These are phyloP conservation scores for Ridgeia piscesae DNA, from an alignment of 1,140 invertebrate genomes.

Conservation along the genomic window DNA sequence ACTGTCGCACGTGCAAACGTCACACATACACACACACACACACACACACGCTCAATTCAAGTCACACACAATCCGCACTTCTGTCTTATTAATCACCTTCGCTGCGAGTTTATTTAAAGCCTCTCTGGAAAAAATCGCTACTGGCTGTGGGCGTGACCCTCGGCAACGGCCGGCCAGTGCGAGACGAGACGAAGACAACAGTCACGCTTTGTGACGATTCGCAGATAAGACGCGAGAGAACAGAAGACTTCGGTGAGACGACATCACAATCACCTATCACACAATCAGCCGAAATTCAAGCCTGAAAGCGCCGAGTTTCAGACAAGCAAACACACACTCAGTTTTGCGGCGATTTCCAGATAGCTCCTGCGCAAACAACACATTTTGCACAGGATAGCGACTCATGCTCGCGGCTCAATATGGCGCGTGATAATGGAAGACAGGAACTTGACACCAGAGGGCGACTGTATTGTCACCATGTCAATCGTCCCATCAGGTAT, in stretches of 20 bases:
- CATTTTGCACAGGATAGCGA: neutral
- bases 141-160: neutral
- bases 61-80: neutral
- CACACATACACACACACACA: too few species aligned
- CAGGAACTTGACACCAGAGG: neutral
- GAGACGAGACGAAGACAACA: neutral
- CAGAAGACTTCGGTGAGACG: neutral
- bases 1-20: neutral
- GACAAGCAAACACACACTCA: neutral
- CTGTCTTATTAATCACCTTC: neutral
- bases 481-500: neutral
- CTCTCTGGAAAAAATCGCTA: neutral
- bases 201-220: neutral
- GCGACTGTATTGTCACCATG: neutral
- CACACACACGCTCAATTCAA: neutral
- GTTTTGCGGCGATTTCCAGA: neutral
- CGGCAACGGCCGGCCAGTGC: neutral
- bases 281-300: neutral
- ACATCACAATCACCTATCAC: neutral
- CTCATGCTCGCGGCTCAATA: neutral
- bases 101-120: neutral
- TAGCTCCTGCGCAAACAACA: neutral
- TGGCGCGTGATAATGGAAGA: neutral
- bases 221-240: neutral
- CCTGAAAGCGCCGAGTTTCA: neutral